Percentiles rank a stretch among this genome's conserved stretches.
phyloP scores from a whole-genome alignment of 1,140 invertebrate genomes.

The Nephotettix cincticeps region DNA sequence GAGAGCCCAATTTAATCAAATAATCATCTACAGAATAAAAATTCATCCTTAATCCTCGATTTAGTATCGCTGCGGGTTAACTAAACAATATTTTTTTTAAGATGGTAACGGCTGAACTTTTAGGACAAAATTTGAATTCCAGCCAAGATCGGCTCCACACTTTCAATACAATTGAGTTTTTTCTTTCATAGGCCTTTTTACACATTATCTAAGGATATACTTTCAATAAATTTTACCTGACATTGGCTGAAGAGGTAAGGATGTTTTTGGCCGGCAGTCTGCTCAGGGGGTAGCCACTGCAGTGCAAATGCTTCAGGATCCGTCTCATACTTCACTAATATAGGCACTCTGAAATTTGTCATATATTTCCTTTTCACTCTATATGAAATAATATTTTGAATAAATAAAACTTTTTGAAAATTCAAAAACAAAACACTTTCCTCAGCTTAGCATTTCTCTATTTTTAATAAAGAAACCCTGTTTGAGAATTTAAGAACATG shows the following conservation, averaged over 20 bases:
- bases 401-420: not conserved
- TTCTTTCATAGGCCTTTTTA: too few species aligned
- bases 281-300: constrained; percentile 84
- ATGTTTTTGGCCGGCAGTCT: constrained; percentile 83
- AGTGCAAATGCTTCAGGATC: constrained; percentile 73
- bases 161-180: not conserved
- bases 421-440: not conserved
- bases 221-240: constrained; percentile 58
- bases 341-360: constrained; percentile 54
- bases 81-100: too few species aligned
- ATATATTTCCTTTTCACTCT: not conserved
- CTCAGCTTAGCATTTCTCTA: not conserved
- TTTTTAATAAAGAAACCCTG: not conserved
- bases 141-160: too few species aligned
- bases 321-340: constrained; percentile 74
- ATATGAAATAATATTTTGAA: not conserved
- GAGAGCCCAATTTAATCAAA: too few species aligned
- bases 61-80: too few species aligned
- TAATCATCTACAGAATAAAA: too few species aligned
- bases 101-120: too few species aligned
- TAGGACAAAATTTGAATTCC: too few species aligned
- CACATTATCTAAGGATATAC: not conserved
- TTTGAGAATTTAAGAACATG: too few species aligned
- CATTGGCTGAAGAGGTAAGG: constrained; percentile 94
- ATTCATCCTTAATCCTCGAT: too few species aligned